Conservation (phyloP, 1,140 invertebrate genomes). For the Rhyacophila brunnea region DNA sequence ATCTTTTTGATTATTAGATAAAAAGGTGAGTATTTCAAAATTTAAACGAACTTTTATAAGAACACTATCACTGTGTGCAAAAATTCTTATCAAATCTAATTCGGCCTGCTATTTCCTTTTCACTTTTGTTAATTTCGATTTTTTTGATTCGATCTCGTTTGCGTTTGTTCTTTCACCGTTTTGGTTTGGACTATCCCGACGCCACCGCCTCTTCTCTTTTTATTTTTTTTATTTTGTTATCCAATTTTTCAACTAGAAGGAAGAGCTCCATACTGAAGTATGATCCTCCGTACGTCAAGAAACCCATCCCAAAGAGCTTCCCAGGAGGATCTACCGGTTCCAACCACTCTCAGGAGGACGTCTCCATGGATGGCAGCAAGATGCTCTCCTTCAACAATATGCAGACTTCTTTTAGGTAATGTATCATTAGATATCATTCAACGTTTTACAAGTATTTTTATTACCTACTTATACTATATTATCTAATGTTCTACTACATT, state of each 20-base stretch:
- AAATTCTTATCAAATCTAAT: constrained; percentile 20
- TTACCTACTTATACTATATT: no score
- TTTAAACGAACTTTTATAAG: no score
- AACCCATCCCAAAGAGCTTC: constrained; percentile 73
- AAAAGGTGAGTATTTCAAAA: no score
- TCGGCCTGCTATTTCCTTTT: constrained; percentile 26
- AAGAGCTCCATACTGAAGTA: constrained; percentile 85
- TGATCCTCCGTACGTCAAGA: constrained; percentile 82
- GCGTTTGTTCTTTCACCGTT: constrained; percentile 5
- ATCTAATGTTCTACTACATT: no score
- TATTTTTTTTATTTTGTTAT: constrained; percentile 32
- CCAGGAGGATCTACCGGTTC: constrained; percentile 59
- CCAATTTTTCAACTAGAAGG: constrained; percentile 59
- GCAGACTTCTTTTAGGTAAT: constrained; percentile 79
- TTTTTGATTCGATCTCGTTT: constrained; percentile 2
- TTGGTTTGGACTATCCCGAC: constrained; percentile 1
- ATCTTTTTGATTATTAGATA: no score
- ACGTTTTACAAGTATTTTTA: no score
- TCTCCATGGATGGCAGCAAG: constrained; percentile 71
- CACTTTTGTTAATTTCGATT: constrained; percentile 12
- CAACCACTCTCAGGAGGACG: constrained; percentile 72
- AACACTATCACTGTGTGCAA: not conserved
- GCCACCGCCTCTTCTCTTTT: constrained; percentile 11
- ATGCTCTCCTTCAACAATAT: constrained; percentile 77
- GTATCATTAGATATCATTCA: not conserved